These are phyloP conservation scores for Progne subis DNA, from an alignment of 2,113 vertebrate species.

Conservation along the genomic window DNA sequence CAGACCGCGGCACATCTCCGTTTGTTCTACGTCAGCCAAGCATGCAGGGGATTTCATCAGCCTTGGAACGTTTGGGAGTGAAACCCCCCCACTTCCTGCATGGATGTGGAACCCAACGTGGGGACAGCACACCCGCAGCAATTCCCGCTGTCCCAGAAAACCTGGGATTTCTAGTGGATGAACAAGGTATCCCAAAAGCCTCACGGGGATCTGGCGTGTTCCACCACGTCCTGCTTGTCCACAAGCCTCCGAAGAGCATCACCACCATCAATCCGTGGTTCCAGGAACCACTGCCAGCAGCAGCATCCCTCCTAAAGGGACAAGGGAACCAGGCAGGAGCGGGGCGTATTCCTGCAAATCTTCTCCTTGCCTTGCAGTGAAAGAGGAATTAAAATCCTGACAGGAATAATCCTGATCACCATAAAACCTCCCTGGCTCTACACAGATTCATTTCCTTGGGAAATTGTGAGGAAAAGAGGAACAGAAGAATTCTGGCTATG, in stretches of 20 bases:
- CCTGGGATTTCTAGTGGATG: background rate
- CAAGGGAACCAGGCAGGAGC: background rate
- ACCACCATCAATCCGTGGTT: background rate
- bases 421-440: background rate
- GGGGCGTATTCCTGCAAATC: fast-evolving
- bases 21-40: background rate
- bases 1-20: background rate
- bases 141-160: background rate
- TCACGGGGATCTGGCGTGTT: background rate
- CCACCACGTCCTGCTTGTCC: background rate
- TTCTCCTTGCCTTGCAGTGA: background rate
- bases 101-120: background rate
- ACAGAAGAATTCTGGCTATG: background rate
- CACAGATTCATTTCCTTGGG: background rate
- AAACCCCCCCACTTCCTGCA: background rate
- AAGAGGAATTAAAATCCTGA: background rate
- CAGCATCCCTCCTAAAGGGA: background rate
- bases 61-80: background rate
- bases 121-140: background rate
- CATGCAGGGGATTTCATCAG: background rate
- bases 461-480: background rate
- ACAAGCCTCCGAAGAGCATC: background rate
- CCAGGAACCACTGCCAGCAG: background rate
- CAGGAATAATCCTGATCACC: background rate
- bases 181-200: background rate